phyloP scores from a whole-genome alignment of 2,888 invertebrate species.

The Drosophila anomalata region DNA sequence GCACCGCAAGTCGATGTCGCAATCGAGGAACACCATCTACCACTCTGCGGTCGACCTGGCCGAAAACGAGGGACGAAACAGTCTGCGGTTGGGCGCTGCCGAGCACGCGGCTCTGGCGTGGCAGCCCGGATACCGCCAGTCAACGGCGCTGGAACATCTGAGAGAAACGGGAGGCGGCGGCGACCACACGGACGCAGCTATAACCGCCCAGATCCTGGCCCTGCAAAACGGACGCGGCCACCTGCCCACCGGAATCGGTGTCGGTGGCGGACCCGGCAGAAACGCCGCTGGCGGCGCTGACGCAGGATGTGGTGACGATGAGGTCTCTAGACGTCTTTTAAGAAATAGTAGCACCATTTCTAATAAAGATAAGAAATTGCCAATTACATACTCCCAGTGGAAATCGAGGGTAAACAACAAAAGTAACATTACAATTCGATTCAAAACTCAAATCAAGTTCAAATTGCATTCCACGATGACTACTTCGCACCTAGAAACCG shows the following conservation, averaged over 20 bases:
- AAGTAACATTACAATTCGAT: slow-evolving; percentile 42
- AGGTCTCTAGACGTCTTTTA: slow-evolving; percentile 85
- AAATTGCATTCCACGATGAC: slow-evolving; percentile 31
- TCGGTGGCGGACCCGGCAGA: slow-evolving; percentile 45
- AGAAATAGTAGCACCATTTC: slow-evolving; percentile 83
- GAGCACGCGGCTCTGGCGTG: slow-evolving; percentile 61
- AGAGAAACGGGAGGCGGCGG: slow-evolving; percentile 45
- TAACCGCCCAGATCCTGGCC: slow-evolving; percentile 74
- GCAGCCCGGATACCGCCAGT: slow-evolving; percentile 79
- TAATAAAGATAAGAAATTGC: slow-evolving; percentile 85
- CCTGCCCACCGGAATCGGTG: slow-evolving; percentile 65
- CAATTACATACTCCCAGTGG: slow-evolving; percentile 87
- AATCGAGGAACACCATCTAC: slow-evolving; percentile 86
- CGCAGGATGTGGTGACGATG: slow-evolving; percentile 76
- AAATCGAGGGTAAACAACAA: slow-evolving; percentile 86
- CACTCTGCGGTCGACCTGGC: slow-evolving; percentile 86
- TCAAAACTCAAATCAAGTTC: slow-evolving; percentile 6
- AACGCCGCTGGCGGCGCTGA: slow-evolving; percentile 29
- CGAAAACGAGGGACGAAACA: slow-evolving; percentile 78
- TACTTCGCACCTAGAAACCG: slow-evolving; percentile 9
- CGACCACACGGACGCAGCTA: slow-evolving; percentile 74
- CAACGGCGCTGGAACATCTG: slow-evolving; percentile 82
- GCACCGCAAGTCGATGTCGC: slow-evolving; percentile 84
- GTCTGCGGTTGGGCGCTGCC: slow-evolving; percentile 60
- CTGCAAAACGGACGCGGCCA: slow-evolving; percentile 76